These are phyloP conservation scores for Mayetiola destructor DNA, from an alignment of 2,888 invertebrate genomes.

Conservation along the genomic window DNA sequence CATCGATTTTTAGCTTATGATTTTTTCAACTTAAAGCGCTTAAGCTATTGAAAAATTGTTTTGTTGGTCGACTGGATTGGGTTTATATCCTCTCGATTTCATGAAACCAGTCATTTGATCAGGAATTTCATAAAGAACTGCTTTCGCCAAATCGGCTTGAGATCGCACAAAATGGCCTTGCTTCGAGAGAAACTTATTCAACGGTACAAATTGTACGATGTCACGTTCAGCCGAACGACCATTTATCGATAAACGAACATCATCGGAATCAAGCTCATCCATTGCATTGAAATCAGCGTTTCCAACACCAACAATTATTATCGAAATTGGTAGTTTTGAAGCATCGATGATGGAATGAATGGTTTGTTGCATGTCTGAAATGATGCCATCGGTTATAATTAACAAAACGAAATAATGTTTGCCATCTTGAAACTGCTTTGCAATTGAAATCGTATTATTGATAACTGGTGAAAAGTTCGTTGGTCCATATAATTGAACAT, in stretches of 20 bases:
- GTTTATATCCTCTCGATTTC: background rate
- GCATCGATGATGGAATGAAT: background rate
- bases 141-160: background rate
- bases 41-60: too few relatives aligned
- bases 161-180: background rate
- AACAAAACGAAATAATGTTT: conserved; percentile 11
- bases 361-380: background rate
- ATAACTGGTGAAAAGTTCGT: conserved; percentile 6
- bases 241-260: background rate
- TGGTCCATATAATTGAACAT: background rate
- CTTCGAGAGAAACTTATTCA: background rate
- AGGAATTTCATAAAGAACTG: background rate
- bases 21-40: too few relatives aligned
- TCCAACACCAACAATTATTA: conserved; percentile 10
- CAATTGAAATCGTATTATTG: background rate
- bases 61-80: background rate
- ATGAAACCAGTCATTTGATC: conserved; percentile 5
- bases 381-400: conserved; percentile 4
- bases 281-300: conserved; percentile 1
- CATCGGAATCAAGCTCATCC: conserved; percentile 8
- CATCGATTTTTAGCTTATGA: too few relatives aligned
- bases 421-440: conserved; percentile 4
- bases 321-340: background rate
- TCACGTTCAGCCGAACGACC: conserved; percentile 5
- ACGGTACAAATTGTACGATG: conserved; percentile 8